Conservation (phyloP, 2,113 vertebrate species). For the Cebidichthys violaceus region DNA sequence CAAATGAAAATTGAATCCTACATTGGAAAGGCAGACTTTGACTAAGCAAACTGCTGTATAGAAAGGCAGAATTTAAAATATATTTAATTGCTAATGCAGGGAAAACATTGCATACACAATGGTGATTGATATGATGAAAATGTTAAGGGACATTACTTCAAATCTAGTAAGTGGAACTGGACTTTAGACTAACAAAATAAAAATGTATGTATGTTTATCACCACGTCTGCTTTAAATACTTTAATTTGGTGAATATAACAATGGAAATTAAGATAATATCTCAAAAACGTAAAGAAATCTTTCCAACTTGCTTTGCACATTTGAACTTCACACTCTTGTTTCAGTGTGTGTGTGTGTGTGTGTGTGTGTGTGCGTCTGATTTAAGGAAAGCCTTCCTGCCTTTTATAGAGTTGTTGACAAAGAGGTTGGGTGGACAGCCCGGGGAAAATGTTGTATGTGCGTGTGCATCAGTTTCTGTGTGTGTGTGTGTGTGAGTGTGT, state of each 20-base stretch:
- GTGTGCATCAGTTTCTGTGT: background rate
- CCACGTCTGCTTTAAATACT: too few species aligned
- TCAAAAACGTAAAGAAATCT: background rate
- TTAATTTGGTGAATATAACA: background rate
- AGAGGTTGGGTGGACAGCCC: constrained; percentile 34
- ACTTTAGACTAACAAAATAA: background rate
- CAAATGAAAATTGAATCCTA: background rate
- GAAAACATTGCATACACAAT: background rate
- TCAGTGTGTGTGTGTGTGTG: background rate
- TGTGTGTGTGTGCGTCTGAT: too few species aligned
- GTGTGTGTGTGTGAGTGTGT: constrained; percentile 18
- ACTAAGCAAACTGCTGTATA: background rate
- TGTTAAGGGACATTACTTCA: background rate
- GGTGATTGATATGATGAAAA: background rate
- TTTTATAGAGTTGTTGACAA: constrained; percentile 40
- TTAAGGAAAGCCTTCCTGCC: background rate
- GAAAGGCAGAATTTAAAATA: background rate
- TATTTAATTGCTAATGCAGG: background rate
- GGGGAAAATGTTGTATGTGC: background rate
- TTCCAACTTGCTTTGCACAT: background rate
- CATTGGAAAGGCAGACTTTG: background rate
- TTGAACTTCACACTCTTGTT: background rate
- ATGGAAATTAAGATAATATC: background rate
- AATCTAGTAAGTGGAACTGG: background rate
- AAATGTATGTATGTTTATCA: background rate